Evolutionary conservation across 2,113 vertebrate species (phyloP).

Genomic region (Dermatemys mawii): DNA sequence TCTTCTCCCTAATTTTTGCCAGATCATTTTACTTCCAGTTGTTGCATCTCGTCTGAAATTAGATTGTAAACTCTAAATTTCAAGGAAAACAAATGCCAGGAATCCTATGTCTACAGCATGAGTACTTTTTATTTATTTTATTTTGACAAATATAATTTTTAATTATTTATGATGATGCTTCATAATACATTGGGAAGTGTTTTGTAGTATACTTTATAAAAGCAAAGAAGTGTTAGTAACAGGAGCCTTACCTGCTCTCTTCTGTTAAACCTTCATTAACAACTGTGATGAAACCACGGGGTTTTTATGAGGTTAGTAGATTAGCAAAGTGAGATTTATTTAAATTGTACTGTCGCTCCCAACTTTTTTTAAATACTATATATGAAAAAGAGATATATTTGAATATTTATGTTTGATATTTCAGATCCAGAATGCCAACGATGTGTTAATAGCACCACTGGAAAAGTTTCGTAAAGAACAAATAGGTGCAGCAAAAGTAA

Average conservation of each 20-base stretch:
- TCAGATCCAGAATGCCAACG: conserved; percentile 97
- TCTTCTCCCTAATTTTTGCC: background rate
- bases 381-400: conserved; percentile 36
- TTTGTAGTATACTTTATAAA: background rate
- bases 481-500: conserved; percentile 97
- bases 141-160: background rate
- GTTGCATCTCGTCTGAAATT: background rate
- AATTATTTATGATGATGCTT: background rate
- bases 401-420: conserved; percentile 75
- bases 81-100: background rate
- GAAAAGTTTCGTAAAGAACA: conserved; percentile 98
- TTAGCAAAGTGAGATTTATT: background rate
- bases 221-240: background rate
- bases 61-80: background rate
- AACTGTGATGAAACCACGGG: fast-evolving
- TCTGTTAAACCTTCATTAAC: background rate
- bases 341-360: background rate
- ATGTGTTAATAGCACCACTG: conserved; percentile 94
- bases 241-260: background rate
- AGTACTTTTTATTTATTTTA: background rate
- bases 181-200: background rate
- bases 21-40: conserved; percentile 27
- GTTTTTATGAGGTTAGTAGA: background rate
- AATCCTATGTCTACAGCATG: background rate
- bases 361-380: background rate